These are phyloP conservation scores for Sebastes variabilis DNA, from an alignment of 2,797 vertebrate species.

Conservation along the genomic window DNA sequence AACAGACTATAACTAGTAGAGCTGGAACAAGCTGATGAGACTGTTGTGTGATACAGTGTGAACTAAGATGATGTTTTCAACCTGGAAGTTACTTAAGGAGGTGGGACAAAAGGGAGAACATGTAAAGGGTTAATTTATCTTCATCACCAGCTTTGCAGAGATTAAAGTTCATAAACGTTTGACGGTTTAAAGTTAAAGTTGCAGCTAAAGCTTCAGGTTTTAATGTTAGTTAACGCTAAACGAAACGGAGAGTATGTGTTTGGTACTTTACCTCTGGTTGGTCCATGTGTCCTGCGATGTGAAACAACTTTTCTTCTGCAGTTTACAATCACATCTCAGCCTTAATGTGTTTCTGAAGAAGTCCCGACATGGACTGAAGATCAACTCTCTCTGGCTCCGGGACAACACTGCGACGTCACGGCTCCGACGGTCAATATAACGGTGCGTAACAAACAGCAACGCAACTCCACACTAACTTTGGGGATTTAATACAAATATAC, in stretches of 20 bases:
- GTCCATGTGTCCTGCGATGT: constrained; percentile 31
- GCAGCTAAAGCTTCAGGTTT: not conserved
- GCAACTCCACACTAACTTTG: not conserved
- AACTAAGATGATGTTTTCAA: not conserved
- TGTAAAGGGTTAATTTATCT: not conserved
- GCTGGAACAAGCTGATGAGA: not conserved
- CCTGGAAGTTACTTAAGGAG: not conserved
- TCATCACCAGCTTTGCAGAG: not conserved
- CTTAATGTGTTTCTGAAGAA: not conserved
- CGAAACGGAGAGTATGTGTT: not conserved
- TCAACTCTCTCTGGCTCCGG: not conserved
- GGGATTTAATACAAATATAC: not conserved
- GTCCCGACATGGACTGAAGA: not conserved
- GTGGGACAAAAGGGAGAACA: not conserved
- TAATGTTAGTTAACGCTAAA: not conserved
- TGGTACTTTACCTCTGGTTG: constrained; percentile 34
- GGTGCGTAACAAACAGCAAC: not conserved
- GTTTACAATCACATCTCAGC: not conserved
- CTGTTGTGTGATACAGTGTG: not conserved
- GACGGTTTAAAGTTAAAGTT: not conserved
- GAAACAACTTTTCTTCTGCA: not conserved
- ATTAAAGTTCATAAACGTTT: not conserved
- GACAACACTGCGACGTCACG: not conserved
- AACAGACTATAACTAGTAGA: not conserved
- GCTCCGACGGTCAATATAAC: not conserved